Conservation (phyloP, 2,113 vertebrate species). For the Budorcas taxicolor region DNA sequence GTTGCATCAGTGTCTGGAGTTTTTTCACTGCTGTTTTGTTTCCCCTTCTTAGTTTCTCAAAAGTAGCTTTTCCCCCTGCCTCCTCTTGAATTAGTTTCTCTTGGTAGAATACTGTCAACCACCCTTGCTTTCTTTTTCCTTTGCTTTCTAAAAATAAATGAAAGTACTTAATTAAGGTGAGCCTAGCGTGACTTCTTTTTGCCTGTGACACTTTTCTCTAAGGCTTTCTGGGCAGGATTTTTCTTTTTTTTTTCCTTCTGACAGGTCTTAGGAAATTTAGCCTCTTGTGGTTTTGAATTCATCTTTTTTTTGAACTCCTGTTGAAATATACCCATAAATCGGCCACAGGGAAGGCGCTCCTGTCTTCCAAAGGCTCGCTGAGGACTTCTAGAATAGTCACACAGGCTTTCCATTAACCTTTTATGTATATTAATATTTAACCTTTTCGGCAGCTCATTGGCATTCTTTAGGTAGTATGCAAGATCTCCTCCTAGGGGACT, state of each 20-base stretch:
- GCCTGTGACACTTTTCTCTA: conserved; percentile 31
- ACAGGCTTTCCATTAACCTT: neutral
- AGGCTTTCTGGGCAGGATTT: conserved; percentile 8
- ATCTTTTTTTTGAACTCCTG: neutral
- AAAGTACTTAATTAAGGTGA: conserved; percentile 32
- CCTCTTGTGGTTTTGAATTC: conserved; percentile 24
- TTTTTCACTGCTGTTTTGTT: neutral
- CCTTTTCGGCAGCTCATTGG: neutral
- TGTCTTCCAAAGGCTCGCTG: neutral
- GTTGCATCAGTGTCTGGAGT: neutral
- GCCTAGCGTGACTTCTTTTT: neutral
- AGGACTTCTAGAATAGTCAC: neutral
- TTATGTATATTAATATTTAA: neutral
- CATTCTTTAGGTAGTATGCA: neutral
- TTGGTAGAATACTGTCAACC: neutral
- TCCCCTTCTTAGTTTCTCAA: neutral
- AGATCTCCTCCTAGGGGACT: neutral
- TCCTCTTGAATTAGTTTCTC: neutral
- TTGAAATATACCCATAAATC: conserved; percentile 9
- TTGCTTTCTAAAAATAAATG: conserved; percentile 40
- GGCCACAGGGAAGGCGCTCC: neutral
- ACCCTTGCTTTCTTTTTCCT: neutral
- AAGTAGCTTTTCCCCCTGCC: neutral
- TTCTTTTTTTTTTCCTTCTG: neutral
- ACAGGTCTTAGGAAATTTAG: conserved; percentile 42